Evolutionary conservation across 2,888 invertebrate species (phyloP), one percentile per base, ranked within the genome.

Genomic region (Cactoblastis cactorum): DNA sequence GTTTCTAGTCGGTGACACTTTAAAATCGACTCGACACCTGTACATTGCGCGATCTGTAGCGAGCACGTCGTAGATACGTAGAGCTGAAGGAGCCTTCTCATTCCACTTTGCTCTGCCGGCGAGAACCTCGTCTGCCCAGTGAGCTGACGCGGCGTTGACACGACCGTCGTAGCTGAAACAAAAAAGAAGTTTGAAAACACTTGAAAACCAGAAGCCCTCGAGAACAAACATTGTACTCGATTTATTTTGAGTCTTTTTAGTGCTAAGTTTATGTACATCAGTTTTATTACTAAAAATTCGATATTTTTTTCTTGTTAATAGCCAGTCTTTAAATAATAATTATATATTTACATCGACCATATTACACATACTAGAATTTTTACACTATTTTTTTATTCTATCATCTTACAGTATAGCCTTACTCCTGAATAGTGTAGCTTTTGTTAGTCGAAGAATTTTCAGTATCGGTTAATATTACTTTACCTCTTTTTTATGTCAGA

Each of bases 11-110:
- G 95, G 95, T 5, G 95, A 95, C 61, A 93, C 92, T 65, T 93
- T 92, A 81, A 95, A 96, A 82, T 96, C 96, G 45, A 96, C 95
- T 52, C 95, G 84, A 77, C 96, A 96, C 54, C 95, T 91, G 80
- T 96, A 96, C 61, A 94, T 91, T 5, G 95, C 95, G 48, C 94
- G 93, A 75, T 96, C 96, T 14, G 90, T 85, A 32, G 96, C 95
- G 19, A 91, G 81, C 52, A 95, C 92, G 71, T 93, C 92, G 51
- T 94, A 92, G 61, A 93, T 92, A 50, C 94, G 88, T 28, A 93
- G 91, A 4, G 94, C 92, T 0, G 95, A 94, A 14, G 94, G 93
- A 6, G 92, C 91, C 28, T 91, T 85, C n/a, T 92, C 90, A 61
- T 92, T 91, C 90, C 95, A 95, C 68, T 91, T 91, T 0, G 94